Conservation (phyloP, 2,888 invertebrate species). For the Cosmorhoe ocellata region DNA sequence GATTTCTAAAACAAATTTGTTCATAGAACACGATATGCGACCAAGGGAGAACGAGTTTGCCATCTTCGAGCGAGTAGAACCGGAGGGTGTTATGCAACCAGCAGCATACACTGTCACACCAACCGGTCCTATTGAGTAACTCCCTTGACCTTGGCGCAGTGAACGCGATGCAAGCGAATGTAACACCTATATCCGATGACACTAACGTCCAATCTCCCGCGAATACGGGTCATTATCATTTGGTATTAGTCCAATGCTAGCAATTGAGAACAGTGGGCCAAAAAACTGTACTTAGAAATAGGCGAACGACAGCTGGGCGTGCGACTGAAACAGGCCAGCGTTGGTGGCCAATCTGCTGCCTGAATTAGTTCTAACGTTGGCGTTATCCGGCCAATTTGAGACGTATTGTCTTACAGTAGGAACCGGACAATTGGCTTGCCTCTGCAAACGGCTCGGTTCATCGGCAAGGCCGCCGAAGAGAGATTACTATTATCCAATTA, state of each 20-base stretch:
- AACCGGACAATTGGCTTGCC: constrained; percentile 7
- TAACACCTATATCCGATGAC: constrained; percentile 45
- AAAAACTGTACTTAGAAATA: constrained; percentile 57
- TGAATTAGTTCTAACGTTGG: constrained; percentile 40
- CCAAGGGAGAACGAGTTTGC: constrained; percentile 27
- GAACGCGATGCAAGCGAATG: constrained; percentile 40
- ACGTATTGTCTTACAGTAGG: constrained; percentile 22
- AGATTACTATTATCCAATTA: constrained; percentile 76
- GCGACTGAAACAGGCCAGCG: constrained; percentile 2
- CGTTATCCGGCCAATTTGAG: constrained; percentile 30
- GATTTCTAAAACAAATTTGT: too few relatives aligned
- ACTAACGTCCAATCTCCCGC: constrained; percentile 58
- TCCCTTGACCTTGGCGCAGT: constrained; percentile 68
- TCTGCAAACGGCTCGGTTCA: constrained; percentile 40
- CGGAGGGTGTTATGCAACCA: constrained; percentile 64
- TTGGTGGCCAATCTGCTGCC: constrained; percentile 34
- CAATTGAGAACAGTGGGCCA: constrained; percentile 75
- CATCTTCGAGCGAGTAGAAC: constrained; percentile 39
- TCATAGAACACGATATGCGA: constrained; percentile 15
- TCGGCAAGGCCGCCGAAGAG: constrained; percentile 62
- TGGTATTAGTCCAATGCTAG: constrained; percentile 76
- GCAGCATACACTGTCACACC: constrained; percentile 40
- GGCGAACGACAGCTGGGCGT: constrained; percentile 30
- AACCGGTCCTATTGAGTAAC: constrained; percentile 65
- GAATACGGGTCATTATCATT: constrained; percentile 64